Evolutionary conservation across 2,113 vertebrate species (phyloP).

Genomic region (Gulo gulo): DNA sequence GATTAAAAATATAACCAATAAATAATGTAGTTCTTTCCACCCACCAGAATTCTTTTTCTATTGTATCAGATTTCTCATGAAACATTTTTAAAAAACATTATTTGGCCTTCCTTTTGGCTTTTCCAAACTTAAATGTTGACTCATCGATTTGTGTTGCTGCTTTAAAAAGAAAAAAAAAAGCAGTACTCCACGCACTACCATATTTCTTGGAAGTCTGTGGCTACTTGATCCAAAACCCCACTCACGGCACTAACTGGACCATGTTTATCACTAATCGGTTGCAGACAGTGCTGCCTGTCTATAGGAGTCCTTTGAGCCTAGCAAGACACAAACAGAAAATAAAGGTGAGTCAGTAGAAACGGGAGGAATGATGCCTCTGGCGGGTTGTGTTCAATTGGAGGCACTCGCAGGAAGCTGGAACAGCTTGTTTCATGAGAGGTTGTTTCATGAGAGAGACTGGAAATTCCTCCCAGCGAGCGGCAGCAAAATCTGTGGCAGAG

Average conservation of each 20-base stretch:
- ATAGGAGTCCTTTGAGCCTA: neutral
- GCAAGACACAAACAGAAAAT: neutral
- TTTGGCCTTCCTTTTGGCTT: conserved; percentile 1
- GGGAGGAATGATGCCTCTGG: neutral
- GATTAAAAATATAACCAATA: neutral
- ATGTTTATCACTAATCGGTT: neutral
- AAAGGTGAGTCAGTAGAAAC: neutral
- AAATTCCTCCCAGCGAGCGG: neutral
- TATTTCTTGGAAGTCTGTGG: neutral
- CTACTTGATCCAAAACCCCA: neutral
- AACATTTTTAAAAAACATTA: neutral
- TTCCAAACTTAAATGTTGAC: neutral
- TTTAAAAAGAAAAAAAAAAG: neutral
- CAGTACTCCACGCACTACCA: neutral
- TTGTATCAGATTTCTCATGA: neutral
- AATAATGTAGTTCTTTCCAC: neutral
- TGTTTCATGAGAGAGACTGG: neutral
- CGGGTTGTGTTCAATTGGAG: neutral
- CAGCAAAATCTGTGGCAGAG: neutral
- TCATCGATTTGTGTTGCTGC: neutral
- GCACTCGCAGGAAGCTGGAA: neutral
- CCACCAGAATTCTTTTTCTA: neutral
- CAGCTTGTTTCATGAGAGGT: neutral
- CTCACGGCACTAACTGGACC: neutral
- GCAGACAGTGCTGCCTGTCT: neutral